Percentiles rank a stretch among this genome's conserved stretches.
Conservation (phyloP, 53 echinoderm and acorn worm species). For the Arbacia lixula region DNA sequence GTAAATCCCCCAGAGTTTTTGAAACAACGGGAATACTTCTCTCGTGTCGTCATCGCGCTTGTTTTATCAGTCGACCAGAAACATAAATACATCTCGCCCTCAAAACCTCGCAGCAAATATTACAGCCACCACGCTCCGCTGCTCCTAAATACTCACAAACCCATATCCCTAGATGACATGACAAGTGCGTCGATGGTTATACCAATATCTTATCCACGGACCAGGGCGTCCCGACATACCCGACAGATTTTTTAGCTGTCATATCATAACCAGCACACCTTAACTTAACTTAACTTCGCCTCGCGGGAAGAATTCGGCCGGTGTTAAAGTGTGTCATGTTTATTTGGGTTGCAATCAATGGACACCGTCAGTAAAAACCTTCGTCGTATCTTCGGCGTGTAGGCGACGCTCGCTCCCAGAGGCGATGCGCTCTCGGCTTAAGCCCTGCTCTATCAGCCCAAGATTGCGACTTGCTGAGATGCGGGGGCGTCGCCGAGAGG, state of each 20-base stretch:
- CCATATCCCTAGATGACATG: conserved; percentile 1
- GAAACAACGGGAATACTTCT: conserved; percentile 9
- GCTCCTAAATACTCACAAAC: conserved; percentile 35
- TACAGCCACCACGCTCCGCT: conserved; percentile 14
- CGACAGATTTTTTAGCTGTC: conserved; percentile 35
- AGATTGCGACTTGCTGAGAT: conserved; percentile 49
- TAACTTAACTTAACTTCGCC: conserved; percentile 12
- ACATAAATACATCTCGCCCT: conserved; percentile 29
- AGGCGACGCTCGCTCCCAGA: conserved; percentile 4
- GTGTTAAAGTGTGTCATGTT: conserved; percentile 52
- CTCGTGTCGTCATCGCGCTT: conserved; percentile 7
- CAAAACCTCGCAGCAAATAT: not conserved
- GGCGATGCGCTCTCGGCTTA: not conserved
- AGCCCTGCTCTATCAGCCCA: not conserved
- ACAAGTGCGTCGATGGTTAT: conserved; percentile 1
- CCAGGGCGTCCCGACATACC: conserved; percentile 17
- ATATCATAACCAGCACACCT: conserved; percentile 31
- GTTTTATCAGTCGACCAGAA: conserved; percentile 12
- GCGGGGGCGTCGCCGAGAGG: conserved; percentile 9
- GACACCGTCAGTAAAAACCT: conserved; percentile 23
- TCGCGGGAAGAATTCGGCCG: conserved; percentile 15
- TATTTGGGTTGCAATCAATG: conserved; percentile 56
- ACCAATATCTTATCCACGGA: too few species aligned
- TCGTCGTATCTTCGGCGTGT: conserved; percentile 8
- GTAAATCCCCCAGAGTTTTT: not conserved